phyloP scores from a whole-genome alignment of 2,113 vertebrate genomes.

The Pluvialis apricaria region DNA sequence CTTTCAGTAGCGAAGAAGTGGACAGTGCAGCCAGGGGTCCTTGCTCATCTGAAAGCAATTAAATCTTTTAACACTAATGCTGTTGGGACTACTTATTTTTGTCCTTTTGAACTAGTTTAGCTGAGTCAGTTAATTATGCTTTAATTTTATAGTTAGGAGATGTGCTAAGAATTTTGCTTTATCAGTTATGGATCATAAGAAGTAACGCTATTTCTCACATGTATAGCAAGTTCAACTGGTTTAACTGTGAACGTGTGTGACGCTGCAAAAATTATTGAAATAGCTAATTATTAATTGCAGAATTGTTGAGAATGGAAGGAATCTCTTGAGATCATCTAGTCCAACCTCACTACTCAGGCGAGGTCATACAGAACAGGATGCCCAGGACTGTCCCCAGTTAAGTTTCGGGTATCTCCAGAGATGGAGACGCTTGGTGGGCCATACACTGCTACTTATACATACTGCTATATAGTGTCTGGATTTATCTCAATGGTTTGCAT shows the following conservation, averaged over 20 bases:
- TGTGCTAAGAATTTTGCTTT: background rate
- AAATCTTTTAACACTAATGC: background rate
- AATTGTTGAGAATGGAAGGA: background rate
- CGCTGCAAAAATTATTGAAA: background rate
- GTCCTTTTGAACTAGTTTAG: background rate
- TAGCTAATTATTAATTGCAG: background rate
- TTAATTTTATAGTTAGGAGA: background rate
- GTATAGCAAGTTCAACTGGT: rapidly evolving
- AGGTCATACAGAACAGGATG: background rate
- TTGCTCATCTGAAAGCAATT: background rate
- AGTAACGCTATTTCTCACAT: background rate
- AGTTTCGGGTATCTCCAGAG: background rate
- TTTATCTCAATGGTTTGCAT: background rate
- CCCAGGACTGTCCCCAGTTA: rapidly evolving
- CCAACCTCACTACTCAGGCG: rapidly evolving
- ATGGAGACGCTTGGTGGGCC: background rate
- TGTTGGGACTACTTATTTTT: background rate
- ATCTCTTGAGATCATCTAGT: background rate
- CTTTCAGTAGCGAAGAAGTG: background rate
- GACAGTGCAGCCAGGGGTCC: background rate
- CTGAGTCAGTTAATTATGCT: background rate
- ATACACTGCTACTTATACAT: rapidly evolving
- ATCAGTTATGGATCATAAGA: background rate
- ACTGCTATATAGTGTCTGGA: background rate
- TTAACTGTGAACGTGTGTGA: background rate